phyloP scores from a whole-genome alignment of 2,797 vertebrate genomes.

The Peromyscus aztecus region DNA sequence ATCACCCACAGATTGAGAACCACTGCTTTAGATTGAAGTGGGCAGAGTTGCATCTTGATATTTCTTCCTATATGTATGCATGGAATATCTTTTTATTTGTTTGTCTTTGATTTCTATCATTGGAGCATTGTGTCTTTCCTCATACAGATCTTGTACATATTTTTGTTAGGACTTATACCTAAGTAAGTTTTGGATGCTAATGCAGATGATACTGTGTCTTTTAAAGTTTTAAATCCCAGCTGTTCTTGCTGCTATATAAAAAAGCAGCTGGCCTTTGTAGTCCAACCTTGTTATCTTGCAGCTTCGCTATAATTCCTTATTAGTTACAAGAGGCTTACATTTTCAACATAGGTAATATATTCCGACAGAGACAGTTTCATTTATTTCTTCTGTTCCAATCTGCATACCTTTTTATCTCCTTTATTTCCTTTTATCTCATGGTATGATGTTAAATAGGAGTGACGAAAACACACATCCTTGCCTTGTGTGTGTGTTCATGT shows the following conservation, averaged over 20 bases:
- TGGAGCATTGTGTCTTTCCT: constrained; percentile 39
- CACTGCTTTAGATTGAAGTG: background rate
- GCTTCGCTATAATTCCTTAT: background rate
- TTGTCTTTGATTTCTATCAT: constrained; percentile 14
- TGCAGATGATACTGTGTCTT: constrained; percentile 1
- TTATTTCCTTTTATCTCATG: background rate
- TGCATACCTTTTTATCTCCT: background rate
- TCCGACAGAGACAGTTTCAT: background rate
- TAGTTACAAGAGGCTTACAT: background rate
- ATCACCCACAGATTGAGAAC: background rate
- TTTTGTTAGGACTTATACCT: constrained; percentile 39
- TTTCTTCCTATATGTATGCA: constrained; percentile 17
- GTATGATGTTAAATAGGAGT: background rate
- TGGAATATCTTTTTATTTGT: background rate
- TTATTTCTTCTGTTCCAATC: background rate
- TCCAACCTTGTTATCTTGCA: background rate
- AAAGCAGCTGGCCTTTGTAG: background rate
- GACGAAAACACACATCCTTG: background rate
- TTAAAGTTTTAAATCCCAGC: constrained; percentile 30
- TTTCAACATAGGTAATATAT: background rate
- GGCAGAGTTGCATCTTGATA: background rate
- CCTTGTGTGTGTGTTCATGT: background rate
- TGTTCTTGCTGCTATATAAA: constrained; percentile 16
- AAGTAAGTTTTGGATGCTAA: background rate
- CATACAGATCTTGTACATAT: constrained; percentile 17